Conservation (phyloP, 2,113 vertebrate species). For the Erpornis zantholeuca region DNA sequence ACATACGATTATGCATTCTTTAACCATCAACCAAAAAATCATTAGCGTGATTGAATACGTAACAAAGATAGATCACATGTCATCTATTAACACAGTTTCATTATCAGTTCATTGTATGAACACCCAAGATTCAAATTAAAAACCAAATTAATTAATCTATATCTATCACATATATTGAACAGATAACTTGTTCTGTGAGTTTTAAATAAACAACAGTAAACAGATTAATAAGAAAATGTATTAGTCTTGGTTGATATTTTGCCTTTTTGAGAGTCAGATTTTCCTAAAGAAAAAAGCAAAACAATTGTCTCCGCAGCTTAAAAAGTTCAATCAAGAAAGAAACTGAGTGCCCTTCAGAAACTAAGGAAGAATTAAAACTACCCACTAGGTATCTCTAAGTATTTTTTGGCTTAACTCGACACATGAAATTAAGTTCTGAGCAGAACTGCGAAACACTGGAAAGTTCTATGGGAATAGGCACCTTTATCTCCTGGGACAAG, state of each 20-base stretch:
- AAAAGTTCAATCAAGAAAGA: not conserved
- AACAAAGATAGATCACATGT: not conserved
- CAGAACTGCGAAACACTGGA: not conserved
- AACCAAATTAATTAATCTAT: not conserved
- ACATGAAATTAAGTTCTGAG: not conserved
- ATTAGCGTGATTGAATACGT: not conserved
- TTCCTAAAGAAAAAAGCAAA: not conserved
- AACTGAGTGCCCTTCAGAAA: not conserved
- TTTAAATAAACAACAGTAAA: not conserved
- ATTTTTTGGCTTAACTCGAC: not conserved
- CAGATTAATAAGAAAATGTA: not conserved
- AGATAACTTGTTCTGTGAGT: not conserved
- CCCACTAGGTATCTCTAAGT: not conserved
- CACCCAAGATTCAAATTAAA: not conserved
- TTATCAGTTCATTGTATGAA: not conserved
- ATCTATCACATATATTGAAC: not conserved
- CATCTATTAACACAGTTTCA: not conserved
- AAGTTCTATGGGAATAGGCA: not conserved
- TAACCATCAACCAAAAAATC: not conserved
- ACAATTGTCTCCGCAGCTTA: not conserved
- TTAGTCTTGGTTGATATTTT: not conserved
- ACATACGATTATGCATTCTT: not conserved
- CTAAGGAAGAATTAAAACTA: not conserved
- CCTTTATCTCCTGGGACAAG: not conserved
- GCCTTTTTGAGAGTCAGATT: not conserved